Evolutionary conservation across 2,113 vertebrate species (phyloP), one percentile per base, ranked within the genome.

Genomic region (Leucoraja erinaceus): DNA sequence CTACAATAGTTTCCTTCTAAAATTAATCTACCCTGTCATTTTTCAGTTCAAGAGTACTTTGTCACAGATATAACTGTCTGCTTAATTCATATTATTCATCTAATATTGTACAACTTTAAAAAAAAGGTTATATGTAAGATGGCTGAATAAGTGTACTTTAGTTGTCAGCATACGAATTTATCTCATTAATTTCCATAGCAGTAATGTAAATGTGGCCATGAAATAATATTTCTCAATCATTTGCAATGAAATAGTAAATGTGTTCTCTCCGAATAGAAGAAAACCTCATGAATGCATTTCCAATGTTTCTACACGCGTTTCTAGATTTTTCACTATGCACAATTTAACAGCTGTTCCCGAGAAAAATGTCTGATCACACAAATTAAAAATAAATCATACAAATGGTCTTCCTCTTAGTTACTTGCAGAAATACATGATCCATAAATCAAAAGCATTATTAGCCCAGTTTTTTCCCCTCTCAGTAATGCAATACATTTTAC

Each of bases 401-500:
- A 91, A 70, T 90, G 16, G 0, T 33, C 33, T 90, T 90, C 9
- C 66, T 38, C n/a, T 47, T 90, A 70, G 3, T 70, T 70, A 70
- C 2, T 8, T 90, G 31, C 33, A 91, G 59, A 63, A 63, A 61
- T n/a, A 63, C 14, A 63, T 91, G 38, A 54, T 1, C 33, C 47
- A 72, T 47, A 72, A 72, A 72, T 70, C 11, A 56, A 83, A 83
- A 56, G 22, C 79, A 83, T 54, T 81, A 81, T 20, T 47, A 72
- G 66, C 0, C 4, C 66, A 20, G 61, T 33, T 25, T 72, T 38
- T 25, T 22, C 10, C 61, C n/a, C 8, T 47, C 9, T 70, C 20
- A 90, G 79, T 14, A 91, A 91, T 33, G 25, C 38, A 91, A 72
- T 90, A 33, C 2, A 90, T 90, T 90, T 54, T 83, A 59, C 3